Evolutionary conservation across 2,797 vertebrate genomes (phyloP).

Genomic region (Corythornis leucogaster): DNA sequence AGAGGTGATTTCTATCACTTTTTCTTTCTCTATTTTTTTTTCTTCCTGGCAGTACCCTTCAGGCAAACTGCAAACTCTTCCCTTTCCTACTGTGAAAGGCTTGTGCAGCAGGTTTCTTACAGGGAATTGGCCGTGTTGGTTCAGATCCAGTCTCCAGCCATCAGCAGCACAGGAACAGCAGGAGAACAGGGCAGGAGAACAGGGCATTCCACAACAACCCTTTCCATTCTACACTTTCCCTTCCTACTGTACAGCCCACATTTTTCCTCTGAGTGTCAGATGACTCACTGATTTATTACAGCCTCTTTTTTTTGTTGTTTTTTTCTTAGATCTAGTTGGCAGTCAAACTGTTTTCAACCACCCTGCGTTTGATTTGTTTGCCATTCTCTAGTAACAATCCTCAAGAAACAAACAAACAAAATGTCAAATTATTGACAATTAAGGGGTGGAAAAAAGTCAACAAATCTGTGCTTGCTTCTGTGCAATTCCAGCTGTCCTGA

Average conservation of each 20-base stretch:
- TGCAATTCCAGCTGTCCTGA: constrained; percentile 26
- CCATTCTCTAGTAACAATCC: constrained; percentile 50
- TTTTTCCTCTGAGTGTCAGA: constrained; percentile 42
- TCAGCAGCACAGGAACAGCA: neutral
- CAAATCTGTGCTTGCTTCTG: constrained; percentile 18
- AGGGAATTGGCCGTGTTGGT: neutral
- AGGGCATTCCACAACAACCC: neutral
- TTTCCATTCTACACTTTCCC: neutral
- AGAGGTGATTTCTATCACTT: neutral
- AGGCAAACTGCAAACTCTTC: neutral
- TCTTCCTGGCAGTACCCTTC: rapidly evolving
- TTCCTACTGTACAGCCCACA: constrained; percentile 29
- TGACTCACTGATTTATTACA: constrained; percentile 38
- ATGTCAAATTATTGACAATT: constrained; percentile 36
- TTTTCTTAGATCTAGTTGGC: neutral
- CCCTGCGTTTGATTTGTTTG: constrained; percentile 23
- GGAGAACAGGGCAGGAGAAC: neutral
- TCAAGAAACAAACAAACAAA: constrained; percentile 56
- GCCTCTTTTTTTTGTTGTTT: neutral
- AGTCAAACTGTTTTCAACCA: constrained; percentile 28
- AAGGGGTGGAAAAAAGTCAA: neutral
- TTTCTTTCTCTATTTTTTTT: neutral
- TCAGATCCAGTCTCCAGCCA: neutral
- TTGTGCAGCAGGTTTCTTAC: neutral
- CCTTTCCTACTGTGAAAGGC: neutral